Evolutionary conservation across 2,888 invertebrate species (phyloP).

Genomic region (Sesia bembeciformis): DNA sequence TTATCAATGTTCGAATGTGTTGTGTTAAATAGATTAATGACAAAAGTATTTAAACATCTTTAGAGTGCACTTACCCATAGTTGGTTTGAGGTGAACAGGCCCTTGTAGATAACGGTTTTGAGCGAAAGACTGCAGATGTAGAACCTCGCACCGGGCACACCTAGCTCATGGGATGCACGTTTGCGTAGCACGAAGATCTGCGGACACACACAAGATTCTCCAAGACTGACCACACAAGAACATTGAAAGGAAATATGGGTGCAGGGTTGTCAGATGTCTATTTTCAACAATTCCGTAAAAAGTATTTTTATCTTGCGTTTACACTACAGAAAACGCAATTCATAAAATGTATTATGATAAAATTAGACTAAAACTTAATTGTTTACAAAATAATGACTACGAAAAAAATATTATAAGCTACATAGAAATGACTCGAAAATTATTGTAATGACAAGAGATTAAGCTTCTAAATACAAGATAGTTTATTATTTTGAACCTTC

Average conservation of each 20-base stretch:
- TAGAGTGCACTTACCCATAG: conserved; percentile 76
- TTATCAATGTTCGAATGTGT: no score
- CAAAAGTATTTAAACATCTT: background rate
- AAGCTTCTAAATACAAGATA: no score
- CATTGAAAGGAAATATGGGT: background rate
- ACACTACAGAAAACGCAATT: no score
- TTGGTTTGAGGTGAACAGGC: conserved; percentile 96
- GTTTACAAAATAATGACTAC: no score
- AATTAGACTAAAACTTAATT: no score
- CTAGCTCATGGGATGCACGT: conserved; percentile 91
- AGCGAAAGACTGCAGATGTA: conserved; percentile 97
- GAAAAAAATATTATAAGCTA: no score
- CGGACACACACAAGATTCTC: conserved; percentile 21
- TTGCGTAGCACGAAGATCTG: conserved; percentile 95
- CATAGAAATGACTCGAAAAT: no score
- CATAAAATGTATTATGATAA: no score
- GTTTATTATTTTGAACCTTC: background rate
- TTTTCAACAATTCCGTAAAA: no score
- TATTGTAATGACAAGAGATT: no score
- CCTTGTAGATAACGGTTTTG: conserved; percentile 96
- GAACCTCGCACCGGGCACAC: conserved; percentile 89
- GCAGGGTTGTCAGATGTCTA: background rate
- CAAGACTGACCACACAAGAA: conserved; percentile 3
- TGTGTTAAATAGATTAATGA: no score
- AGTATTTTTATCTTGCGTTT: no score